Conservation (phyloP, 2,888 invertebrate species). For the Diadegma fenestrale region DNA sequence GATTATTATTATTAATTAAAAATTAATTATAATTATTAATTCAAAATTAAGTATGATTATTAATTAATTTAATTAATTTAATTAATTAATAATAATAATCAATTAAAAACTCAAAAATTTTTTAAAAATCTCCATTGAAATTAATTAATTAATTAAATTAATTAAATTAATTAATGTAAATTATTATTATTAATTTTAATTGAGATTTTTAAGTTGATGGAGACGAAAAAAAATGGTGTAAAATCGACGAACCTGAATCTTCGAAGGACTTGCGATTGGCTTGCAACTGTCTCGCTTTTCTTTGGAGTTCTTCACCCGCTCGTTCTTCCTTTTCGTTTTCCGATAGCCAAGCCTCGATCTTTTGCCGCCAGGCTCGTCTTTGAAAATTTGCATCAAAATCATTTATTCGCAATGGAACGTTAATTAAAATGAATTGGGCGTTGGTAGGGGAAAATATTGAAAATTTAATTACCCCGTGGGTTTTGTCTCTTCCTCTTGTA, state of each 20-base stretch:
- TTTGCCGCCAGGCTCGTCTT: slow-evolving; percentile 93
- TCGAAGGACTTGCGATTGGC: slow-evolving; percentile 92
- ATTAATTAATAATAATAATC: neutral
- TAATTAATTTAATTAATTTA: slow-evolving; percentile 19
- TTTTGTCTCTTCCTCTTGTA: slow-evolving; percentile 86
- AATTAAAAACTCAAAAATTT: neutral
- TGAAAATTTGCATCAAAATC: slow-evolving; percentile 46
- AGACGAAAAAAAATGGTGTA: neutral
- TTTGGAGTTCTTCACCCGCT: slow-evolving; percentile 89
- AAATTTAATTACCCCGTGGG: slow-evolving; percentile 85
- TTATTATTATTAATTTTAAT: no score
- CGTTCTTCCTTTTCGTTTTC: slow-evolving; percentile 94
- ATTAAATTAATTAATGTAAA: no score
- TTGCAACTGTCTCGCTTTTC: slow-evolving; percentile 88
- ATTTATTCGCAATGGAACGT: neutral
- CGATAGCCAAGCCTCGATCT: slow-evolving; percentile 96
- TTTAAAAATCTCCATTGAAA: no score
- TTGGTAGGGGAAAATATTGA: neutral
- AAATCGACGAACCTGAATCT: slow-evolving; percentile 89
- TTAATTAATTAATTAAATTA: no score
- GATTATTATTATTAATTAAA: no score
- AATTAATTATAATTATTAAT: no score
- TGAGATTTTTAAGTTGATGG: no score
- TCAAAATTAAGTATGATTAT: no score
- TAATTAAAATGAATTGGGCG: neutral